phyloP scores from a whole-genome alignment of 2,888 invertebrate genomes.

The Linyphia triangularis region DNA sequence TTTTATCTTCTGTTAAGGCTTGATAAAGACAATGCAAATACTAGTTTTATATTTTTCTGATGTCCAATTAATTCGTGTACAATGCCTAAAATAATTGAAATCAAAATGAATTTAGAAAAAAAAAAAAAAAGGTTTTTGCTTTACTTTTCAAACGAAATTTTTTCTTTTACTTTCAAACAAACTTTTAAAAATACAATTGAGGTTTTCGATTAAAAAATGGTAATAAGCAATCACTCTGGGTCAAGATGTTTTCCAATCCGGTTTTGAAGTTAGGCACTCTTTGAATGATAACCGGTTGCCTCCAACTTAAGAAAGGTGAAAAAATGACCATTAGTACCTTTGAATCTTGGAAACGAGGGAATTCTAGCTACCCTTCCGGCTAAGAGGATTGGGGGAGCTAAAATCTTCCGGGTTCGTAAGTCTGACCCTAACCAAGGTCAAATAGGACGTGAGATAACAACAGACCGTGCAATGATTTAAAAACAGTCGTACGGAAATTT shows the following conservation, averaged over 20 bases:
- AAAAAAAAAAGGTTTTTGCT: too few relatives aligned
- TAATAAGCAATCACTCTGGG: conserved; percentile 31
- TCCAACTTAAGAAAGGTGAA: conserved; percentile 7
- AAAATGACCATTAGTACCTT: conserved; percentile 47
- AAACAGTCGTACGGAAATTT: conserved; percentile 32
- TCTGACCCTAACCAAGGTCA: conserved; percentile 59
- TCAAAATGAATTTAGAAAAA: background rate
- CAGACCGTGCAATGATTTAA: conserved; percentile 36
- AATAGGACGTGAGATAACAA: conserved; percentile 56
- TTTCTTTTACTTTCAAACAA: too few relatives aligned
- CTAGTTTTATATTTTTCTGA: too few relatives aligned
- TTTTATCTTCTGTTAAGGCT: too few relatives aligned
- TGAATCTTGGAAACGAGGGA: conserved; percentile 65
- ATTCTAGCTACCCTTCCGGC: conserved; percentile 61
- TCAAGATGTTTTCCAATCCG: conserved; percentile 1
- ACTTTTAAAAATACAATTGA: too few relatives aligned
- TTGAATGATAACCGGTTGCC: conserved; percentile 53
- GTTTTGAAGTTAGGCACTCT: conserved; percentile 21
- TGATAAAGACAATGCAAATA: too few relatives aligned
- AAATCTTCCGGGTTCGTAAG: conserved; percentile 65
- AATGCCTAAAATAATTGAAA: background rate
- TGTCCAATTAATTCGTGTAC: too few relatives aligned
- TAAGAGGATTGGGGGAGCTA: conserved; percentile 50
- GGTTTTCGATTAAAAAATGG: background rate
- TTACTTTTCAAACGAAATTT: too few relatives aligned